Evolutionary conservation across 2,797 vertebrate genomes (phyloP), one percentile per base, ranked within the genome.

Genomic region (Eleutherodactylus coqui): DNA sequence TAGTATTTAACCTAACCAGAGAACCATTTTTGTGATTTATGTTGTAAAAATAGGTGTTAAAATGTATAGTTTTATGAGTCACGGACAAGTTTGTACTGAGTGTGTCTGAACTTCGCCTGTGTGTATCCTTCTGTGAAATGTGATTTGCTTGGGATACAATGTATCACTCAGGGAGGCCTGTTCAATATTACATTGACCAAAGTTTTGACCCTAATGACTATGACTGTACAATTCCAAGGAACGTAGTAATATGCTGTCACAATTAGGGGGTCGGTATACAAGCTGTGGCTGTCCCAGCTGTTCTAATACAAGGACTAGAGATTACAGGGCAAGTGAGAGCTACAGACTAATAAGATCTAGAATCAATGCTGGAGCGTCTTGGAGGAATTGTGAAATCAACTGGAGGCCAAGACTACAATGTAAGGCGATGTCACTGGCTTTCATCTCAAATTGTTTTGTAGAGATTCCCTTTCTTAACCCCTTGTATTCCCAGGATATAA

Each of bases 181-280:
- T 60, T 81, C 85, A 81, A 81, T 81, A 86, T 67, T 86, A 49
- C 78, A 73, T 75, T 86, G 85, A 86, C 85, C 85, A 86, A 60
- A 70, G 58, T 49, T 36, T 55, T 83, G 79, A 86, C 79, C 79
- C 29, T 36, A 70, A 43, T 82, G 85, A 27, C 72, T 69, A 70
- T 34, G 38, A 29, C 51, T 78, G 47, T 51, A 64, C 62, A 72
- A 55, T 49, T 17, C 19, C 82, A 72, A 41, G 51, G 53, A 45
- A 83, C 41, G 29, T n/a, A 79, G 80, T 49, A 72, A 62, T 72
- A 83, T 70, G 47, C 60, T 83, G 72, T 86, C 72, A 77, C 79
- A 77, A 76, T 85, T 83, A 87, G 64, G 80, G 79, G 80, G 75
- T 72, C 72, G 49, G 32, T 79, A 58, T 38, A 60, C 75, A 62